These are phyloP conservation scores for Camponotus vicinus DNA, from an alignment of 1,140 invertebrate species.

Conservation along the genomic window DNA sequence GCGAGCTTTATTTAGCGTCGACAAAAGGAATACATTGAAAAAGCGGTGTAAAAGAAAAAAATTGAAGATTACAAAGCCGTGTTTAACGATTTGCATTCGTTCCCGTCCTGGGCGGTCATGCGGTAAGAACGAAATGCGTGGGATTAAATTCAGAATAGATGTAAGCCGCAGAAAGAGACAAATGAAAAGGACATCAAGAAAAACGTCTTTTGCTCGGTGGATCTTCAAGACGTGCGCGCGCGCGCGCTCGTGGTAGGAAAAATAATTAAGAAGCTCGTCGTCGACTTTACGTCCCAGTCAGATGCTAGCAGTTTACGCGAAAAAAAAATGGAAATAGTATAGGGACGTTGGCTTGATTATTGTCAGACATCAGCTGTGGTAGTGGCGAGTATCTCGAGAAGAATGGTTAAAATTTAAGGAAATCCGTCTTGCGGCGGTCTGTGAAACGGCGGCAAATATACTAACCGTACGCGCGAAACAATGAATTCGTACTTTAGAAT, in stretches of 20 bases:
- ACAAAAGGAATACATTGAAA: not conserved
- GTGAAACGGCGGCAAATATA: slow-evolving; percentile 37
- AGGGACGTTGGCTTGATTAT: slow-evolving; percentile 47
- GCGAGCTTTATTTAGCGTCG: not conserved
- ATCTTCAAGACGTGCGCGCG: not conserved
- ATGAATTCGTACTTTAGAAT: slow-evolving; percentile 60
- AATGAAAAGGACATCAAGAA: slow-evolving; percentile 59
- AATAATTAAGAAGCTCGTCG: slow-evolving; percentile 68
- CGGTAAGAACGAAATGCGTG: slow-evolving; percentile 26
- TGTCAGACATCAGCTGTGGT: slow-evolving; percentile 6
- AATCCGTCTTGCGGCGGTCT: slow-evolving; percentile 44
- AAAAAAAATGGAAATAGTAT: not conserved
- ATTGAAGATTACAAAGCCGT: not conserved
- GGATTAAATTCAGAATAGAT: slow-evolving; percentile 64
- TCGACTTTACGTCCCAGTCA: slow-evolving; percentile 23
- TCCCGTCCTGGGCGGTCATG: slow-evolving; percentile 8
- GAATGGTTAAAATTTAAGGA: slow-evolving; percentile 48
- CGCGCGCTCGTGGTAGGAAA: slow-evolving; percentile 21
- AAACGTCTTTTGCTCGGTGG: slow-evolving; percentile 45
- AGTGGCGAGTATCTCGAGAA: slow-evolving; percentile 33
- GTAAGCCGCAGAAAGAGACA: slow-evolving; percentile 43
- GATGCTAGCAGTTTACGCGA: not conserved
- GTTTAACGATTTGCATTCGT: slow-evolving; percentile 26
- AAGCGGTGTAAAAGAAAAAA: not conserved
- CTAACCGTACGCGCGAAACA: slow-evolving; percentile 47